Percentiles rank a stretch among this genome's conserved stretches.
These are phyloP conservation scores for Donacobius atricapilla DNA, from an alignment of 2,113 vertebrate species.

Conservation along the genomic window DNA sequence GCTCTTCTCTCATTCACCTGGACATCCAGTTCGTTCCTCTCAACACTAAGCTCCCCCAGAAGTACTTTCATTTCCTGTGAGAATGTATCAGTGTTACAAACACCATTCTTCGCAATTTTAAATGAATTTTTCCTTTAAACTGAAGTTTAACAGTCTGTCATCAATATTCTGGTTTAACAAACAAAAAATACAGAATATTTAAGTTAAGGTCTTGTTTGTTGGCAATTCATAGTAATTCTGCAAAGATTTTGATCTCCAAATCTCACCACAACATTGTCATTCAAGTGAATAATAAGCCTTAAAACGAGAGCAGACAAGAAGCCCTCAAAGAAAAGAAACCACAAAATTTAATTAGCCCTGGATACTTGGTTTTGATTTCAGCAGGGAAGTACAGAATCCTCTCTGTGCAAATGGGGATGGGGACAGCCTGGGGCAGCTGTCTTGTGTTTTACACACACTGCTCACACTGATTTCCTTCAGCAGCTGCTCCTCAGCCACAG, in stretches of 20 bases:
- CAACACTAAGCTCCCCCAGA: constrained; percentile 74
- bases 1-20: constrained; percentile 77
- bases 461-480: background rate
- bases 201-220: background rate
- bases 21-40: constrained; percentile 78
- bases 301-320: background rate
- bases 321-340: background rate
- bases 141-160: background rate
- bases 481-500: background rate
- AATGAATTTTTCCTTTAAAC: background rate
- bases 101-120: background rate
- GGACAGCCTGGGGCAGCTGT: background rate
- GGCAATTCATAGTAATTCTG: background rate
- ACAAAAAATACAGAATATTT: background rate
- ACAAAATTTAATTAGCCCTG: background rate
- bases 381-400: background rate
- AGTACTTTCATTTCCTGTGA: constrained; percentile 76
- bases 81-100: background rate
- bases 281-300: background rate
- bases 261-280: background rate
- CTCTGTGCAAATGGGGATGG: background rate
- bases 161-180: background rate
- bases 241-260: background rate
- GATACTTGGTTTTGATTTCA: background rate
- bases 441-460: background rate